Evolutionary conservation across 1,140 invertebrate genomes (phyloP).

Genomic region (Drosophila ficusphila): DNA sequence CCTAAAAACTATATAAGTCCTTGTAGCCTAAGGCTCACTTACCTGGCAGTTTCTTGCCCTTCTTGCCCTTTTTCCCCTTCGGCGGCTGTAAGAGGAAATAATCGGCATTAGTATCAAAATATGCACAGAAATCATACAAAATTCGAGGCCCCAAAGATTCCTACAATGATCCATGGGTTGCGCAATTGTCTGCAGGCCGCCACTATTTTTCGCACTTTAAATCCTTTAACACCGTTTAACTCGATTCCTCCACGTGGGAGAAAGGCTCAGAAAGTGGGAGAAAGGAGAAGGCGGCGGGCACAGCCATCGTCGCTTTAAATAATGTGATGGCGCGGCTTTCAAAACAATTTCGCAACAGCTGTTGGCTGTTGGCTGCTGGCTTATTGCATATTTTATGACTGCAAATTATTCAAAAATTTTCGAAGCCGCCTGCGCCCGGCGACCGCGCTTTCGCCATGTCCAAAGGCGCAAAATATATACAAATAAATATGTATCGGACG

Average conservation of each 20-base stretch:
- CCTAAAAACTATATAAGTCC: neutral
- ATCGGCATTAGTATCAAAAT: too few relatives aligned
- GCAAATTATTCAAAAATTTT: conserved; percentile 84
- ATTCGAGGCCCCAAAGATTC: conserved; percentile 31
- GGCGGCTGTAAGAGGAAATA: conserved; percentile 54
- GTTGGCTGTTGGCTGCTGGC: conserved; percentile 70
- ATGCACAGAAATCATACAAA: neutral
- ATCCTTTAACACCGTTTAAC: conserved; percentile 67
- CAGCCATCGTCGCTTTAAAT: conserved; percentile 76
- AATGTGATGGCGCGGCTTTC: conserved; percentile 84
- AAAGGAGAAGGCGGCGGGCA: neutral
- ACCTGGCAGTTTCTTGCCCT: conserved; percentile 78
- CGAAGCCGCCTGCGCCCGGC: conserved; percentile 60
- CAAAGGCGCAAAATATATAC: conserved; percentile 60
- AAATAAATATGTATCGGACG: conserved; percentile 36
- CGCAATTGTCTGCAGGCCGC: conserved; percentile 33
- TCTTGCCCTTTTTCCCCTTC: conserved; percentile 77
- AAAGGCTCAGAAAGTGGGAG: neutral
- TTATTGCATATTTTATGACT: conserved; percentile 84
- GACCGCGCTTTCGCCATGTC: conserved; percentile 36
- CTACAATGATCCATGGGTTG: conserved; percentile 35
- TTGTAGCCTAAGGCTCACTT: conserved; percentile 88
- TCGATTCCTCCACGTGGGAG: conserved; percentile 41
- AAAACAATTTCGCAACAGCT: conserved; percentile 84
- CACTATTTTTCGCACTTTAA: conserved; percentile 55